Evolutionary conservation across 2,888 invertebrate genomes (phyloP), one percentile per base, ranked within the genome.

Genomic region (Bellardia pandia): DNA sequence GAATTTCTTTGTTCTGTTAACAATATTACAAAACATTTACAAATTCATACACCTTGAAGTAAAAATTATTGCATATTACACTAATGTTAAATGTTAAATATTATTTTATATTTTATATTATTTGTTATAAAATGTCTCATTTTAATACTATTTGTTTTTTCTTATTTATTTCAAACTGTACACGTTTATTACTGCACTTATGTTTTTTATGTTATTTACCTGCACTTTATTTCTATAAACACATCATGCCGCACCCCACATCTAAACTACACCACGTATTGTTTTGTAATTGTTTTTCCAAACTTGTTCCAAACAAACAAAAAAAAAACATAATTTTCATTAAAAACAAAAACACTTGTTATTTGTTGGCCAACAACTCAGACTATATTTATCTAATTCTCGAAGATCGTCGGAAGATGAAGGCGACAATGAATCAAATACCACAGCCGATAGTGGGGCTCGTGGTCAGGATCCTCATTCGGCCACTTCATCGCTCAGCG

Each of bases 331-430:
- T 81, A 48, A 82, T 81, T 33, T 75, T 79, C 72, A 80, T 85
- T 74, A 16, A 16, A 66, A 66, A 48, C 6, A 60, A 71, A 48
- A 74, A n/a, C 48, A 53, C 60, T 60, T 45, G 30, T 51, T 56
- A 16, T 56, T 23, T 56, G 56, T 40, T 14, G 45, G 30, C 64
- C 74, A 64, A 87, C 75, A 91, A 92, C 90, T 91, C 89, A 93
- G 93, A 91, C 90, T 92, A 90, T 93, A 90, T 93, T 92, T 93
- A 91, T 92, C 91, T 93, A 93, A 91, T 93, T 93, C 92, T 90
- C 93, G 92, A 93, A 93, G 93, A 93, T 93, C 93, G 90, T 93
- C 93, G 91, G 93, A 93, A 88, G 93, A 93, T 90, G 93, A 93
- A 90, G 93, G 91, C 87, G 93, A 93, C 89, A 93, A 92, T 90